Conservation (phyloP, 2,113 vertebrate genomes). For the Glaucidium brasilianum region DNA sequence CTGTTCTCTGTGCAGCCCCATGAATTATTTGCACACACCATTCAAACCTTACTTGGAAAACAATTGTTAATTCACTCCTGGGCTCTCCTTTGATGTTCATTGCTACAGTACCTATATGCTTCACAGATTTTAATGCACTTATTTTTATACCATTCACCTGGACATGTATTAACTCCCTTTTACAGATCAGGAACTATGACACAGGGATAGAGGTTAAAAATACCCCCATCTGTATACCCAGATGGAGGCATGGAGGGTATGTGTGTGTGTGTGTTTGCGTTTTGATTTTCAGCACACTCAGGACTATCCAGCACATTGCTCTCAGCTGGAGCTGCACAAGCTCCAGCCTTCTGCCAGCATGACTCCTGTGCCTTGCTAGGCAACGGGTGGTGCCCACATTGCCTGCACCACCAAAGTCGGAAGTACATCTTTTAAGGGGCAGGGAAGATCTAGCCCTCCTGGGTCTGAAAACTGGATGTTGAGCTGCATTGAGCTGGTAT, state of each 20-base stretch:
- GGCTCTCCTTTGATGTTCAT: not conserved
- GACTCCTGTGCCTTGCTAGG: not conserved
- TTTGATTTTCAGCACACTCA: not conserved
- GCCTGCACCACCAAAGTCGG: not conserved
- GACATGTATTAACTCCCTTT: not conserved
- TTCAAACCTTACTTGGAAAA: not conserved
- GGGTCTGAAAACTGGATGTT: not conserved
- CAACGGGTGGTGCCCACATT: accelerated
- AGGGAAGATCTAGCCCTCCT: not conserved
- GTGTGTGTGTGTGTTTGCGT: too few species aligned
- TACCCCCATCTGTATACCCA: not conserved
- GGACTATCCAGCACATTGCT: not conserved
- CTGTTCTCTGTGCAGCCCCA: not conserved
- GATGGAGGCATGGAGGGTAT: not conserved
- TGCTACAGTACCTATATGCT: not conserved
- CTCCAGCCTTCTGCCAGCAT: not conserved
- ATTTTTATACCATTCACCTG: not conserved
- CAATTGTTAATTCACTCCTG: not conserved
- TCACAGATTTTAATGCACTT: not conserved
- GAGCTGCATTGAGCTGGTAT: not conserved
- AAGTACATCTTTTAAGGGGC: not conserved
- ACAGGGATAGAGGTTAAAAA: not conserved
- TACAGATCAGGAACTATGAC: not conserved
- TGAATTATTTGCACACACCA: not conserved
- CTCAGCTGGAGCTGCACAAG: not conserved